These are phyloP conservation scores for Lasiurus cinereus DNA, from an alignment of 2,113 vertebrate genomes.

Conservation along the genomic window DNA sequence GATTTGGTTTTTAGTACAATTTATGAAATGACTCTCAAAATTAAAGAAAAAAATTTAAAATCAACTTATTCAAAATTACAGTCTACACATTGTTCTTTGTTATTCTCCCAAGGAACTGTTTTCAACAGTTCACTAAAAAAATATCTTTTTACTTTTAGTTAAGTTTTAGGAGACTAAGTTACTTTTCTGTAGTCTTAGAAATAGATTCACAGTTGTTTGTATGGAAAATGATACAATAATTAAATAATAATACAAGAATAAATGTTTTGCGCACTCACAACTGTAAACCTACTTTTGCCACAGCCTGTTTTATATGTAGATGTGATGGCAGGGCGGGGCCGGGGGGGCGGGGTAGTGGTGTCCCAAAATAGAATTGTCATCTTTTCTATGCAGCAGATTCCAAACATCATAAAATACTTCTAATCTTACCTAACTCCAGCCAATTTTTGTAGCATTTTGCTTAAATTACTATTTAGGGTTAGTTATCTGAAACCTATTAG, in stretches of 20 bases:
- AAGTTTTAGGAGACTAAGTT: slow-evolving; percentile 41
- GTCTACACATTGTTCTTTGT: slow-evolving; percentile 31
- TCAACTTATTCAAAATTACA: slow-evolving; percentile 28
- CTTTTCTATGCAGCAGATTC: slow-evolving; percentile 19
- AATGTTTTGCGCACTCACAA: background rate
- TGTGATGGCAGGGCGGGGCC: background rate
- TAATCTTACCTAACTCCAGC: background rate
- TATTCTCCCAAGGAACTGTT: slow-evolving; percentile 53
- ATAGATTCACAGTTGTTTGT: background rate
- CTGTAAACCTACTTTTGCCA: background rate
- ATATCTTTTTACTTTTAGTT: slow-evolving; percentile 39
- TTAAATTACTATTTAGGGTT: slow-evolving; percentile 42
- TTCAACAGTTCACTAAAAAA: slow-evolving; percentile 59
- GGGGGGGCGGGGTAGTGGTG: too few relatives aligned
- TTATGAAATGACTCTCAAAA: slow-evolving; percentile 39
- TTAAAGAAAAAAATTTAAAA: background rate
- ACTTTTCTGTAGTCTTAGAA: background rate
- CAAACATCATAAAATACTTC: slow-evolving; percentile 27
- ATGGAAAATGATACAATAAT: background rate
- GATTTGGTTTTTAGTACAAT: slow-evolving; percentile 41
- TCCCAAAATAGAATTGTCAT: background rate
- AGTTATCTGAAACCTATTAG: slow-evolving; percentile 22
- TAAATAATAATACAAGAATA: background rate
- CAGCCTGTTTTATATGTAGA: slow-evolving; percentile 10
- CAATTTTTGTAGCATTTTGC: slow-evolving; percentile 52